Evolutionary conservation across 2,797 vertebrate genomes (phyloP).

Genomic region (Spinibarbus caldwelli): DNA sequence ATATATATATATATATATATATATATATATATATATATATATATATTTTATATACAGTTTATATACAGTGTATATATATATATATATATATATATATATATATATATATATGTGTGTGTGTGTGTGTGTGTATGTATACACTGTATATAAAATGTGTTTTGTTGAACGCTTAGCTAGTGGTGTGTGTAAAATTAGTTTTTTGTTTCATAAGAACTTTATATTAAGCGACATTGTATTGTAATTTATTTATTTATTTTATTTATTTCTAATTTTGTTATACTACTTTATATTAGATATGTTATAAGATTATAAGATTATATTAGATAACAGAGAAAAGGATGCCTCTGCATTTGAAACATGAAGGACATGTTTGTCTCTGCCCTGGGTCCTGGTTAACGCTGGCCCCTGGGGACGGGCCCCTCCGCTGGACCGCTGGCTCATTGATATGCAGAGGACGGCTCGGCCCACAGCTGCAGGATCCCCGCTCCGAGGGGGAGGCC

Average conservation of each 20-base stretch:
- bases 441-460: conserved; percentile 86
- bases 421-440: conserved; percentile 72
- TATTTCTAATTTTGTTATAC: not conserved
- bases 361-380: not conserved
- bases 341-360: not conserved
- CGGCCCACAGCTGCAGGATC: conserved; percentile 86
- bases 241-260: not conserved
- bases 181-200: not conserved
- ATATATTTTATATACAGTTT: too few species aligned
- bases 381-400: not conserved
- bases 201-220: not conserved
- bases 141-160: too few species aligned
- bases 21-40: too few species aligned
- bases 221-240: not conserved
- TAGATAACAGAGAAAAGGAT: not conserved
- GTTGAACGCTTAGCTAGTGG: too few species aligned
- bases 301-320: not conserved
- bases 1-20: too few species aligned
- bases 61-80: too few species aligned
- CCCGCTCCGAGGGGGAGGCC: conserved; percentile 74
- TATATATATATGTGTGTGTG: too few species aligned
- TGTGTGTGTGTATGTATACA: too few species aligned
- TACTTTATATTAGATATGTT: not conserved
- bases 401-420: conserved; percentile 15
- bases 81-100: not conserved